Evolutionary conservation across 1,140 invertebrate species (phyloP), one percentile per base, ranked within the genome.

Genomic region (Cydia amplana): DNA sequence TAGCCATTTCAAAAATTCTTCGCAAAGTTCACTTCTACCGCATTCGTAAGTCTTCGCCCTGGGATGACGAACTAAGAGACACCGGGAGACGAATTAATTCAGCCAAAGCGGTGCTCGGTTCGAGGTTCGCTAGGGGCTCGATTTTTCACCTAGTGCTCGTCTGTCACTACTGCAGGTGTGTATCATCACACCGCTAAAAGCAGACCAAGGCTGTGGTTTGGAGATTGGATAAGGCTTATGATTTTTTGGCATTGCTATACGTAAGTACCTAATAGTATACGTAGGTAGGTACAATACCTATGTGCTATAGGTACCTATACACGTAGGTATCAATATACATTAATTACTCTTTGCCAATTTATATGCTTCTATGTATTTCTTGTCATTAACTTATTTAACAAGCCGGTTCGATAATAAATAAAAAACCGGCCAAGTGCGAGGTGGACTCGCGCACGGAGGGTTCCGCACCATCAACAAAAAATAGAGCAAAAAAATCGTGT

Each of bases 1-100:
- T 16, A 60, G 16, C 10, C 9, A 0, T 23, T 23, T 18, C 51
- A 9, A 23, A 60, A 23, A 55, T 6, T 55, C 14, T 18, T 1
- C 28, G 14, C 6, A 46, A 5, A 16, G 60, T 14, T 43, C 25
- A 12, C 6, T 10, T 88, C 83, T 88, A 79, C 32, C 9, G 63
- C 10, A 73, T 77, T 76, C 32, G 4, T 78, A 81, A 32, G 74
- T 74, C 86, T 81, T 75, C 72, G 77, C 75, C 63, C 64, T 65
- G 78, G 81, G 82, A 86, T 89, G 88, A 88, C 87, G 85, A 83
- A 82, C 79, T 87, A 88, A 90, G 89, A 90, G 91, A 91, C 88
- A 92, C 83, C 87, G 84, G 80, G 85, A 91, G 87, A 91, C 88
- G 88, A 91, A 91, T 92, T 92, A 92, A 92, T 92, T 90, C 86